Conservation (phyloP, 2,888 invertebrate genomes). For the Endomychus coccineus region DNA sequence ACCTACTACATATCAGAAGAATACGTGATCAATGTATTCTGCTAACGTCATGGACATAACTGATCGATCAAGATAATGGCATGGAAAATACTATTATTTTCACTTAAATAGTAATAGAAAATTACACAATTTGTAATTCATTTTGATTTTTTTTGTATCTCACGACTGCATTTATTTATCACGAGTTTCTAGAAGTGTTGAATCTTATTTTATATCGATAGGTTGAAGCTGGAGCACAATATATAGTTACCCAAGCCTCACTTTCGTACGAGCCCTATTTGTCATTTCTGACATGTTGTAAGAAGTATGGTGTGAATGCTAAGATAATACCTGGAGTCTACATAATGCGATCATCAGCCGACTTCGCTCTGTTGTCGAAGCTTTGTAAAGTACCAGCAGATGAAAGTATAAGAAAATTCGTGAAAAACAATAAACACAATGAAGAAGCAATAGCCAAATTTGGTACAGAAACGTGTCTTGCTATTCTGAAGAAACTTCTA, state of each 20-base stretch:
- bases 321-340: constrained; percentile 80
- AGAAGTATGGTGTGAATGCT: constrained; percentile 56
- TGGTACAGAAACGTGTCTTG: constrained; percentile 49
- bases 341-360: constrained; percentile 43
- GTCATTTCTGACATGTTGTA: constrained; percentile 58
- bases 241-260: constrained; percentile 80
- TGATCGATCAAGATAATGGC: too few species aligned
- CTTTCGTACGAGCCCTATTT: constrained; percentile 60
- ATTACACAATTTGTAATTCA: too few species aligned
- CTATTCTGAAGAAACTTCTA: constrained; percentile 48
- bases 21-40: too few species aligned
- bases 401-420: constrained; percentile 48
- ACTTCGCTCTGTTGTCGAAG: constrained; percentile 39
- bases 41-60: too few species aligned
- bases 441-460: constrained; percentile 49
- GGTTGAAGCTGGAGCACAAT: constrained; percentile 80
- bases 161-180: too few species aligned
- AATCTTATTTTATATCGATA: too few species aligned
- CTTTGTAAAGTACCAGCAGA: constrained; percentile 64
- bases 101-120: too few species aligned
- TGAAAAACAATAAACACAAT: constrained; percentile 54
- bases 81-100: too few species aligned
- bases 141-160: too few species aligned
- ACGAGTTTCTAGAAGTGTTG: too few species aligned
- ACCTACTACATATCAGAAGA: too few species aligned